phyloP scores from a whole-genome alignment of 2,888 invertebrate genomes.

The Callinectes sapidus region DNA sequence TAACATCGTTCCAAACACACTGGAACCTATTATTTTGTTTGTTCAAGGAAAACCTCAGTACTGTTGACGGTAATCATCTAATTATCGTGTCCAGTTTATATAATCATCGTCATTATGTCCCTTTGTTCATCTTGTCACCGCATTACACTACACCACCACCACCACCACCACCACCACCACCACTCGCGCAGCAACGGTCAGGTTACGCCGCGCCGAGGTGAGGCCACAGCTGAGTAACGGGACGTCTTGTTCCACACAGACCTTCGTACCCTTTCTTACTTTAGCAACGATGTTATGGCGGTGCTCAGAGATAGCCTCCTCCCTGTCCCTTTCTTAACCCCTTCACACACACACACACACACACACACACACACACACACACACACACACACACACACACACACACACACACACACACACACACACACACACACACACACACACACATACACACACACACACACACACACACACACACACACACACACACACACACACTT shows the following conservation, averaged over 20 bases:
- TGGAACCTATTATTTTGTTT: background rate
- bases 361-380: background rate
- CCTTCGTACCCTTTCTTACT: slow-evolving; percentile 4
- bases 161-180: background rate
- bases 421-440: too few species aligned
- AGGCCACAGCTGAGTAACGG: background rate
- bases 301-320: background rate
- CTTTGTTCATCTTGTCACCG: background rate
- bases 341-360: background rate
- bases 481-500: background rate
- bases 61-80: background rate
- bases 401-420: background rate
- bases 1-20: background rate
- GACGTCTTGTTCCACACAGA: background rate
- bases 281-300: background rate
- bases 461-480: background rate
- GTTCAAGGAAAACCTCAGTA: background rate
- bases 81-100: background rate
- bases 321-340: background rate
- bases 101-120: background rate
- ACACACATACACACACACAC: too few species aligned
- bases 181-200: background rate
- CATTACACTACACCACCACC: background rate
- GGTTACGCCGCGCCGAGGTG: background rate
- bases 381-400: background rate